A percentile compares a stretch with the other conserved stretches of the same genome.
phyloP scores from a whole-genome alignment of 2,113 vertebrate species.

The Paratilapia polleni region DNA sequence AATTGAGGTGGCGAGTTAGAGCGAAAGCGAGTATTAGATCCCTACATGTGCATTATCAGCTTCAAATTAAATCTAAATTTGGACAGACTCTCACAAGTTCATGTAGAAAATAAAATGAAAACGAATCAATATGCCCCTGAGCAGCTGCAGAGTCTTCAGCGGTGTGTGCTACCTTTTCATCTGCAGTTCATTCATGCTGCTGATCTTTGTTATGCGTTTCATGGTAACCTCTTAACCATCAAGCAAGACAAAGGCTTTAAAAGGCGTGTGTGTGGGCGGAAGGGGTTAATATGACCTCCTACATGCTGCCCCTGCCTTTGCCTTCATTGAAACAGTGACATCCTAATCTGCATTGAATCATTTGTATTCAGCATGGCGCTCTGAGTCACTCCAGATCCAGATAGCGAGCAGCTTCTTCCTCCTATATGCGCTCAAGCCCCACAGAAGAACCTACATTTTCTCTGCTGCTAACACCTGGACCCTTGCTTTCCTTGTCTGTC shows the following conservation, averaged over 20 bases:
- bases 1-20: background rate
- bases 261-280: conserved; percentile 15
- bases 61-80: conserved; percentile 15
- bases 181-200: conserved; percentile 1
- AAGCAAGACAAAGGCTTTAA: conserved; percentile 21
- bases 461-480: conserved; percentile 1
- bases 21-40: conserved; percentile 4
- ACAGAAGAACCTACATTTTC: conserved; percentile 2
- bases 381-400: conserved; percentile 62
- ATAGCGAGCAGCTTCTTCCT: conserved; percentile 39
- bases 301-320: conserved; percentile 38
- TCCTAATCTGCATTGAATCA: conserved; percentile 67
- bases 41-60: conserved; percentile 1
- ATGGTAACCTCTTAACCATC: conserved; percentile 30
- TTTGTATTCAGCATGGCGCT: conserved; percentile 61
- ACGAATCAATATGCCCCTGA: background rate
- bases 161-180: conserved; percentile 1
- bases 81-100: background rate
- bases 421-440: conserved; percentile 28
- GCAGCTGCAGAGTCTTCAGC: conserved; percentile 4
- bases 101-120: conserved; percentile 5
- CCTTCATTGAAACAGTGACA: conserved; percentile 61
- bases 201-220: conserved; percentile 4
- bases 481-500: background rate
- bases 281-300: conserved; percentile 64